Evolutionary conservation across 2,113 vertebrate genomes (phyloP).

Genomic region (Trematomus loennbergii): DNA sequence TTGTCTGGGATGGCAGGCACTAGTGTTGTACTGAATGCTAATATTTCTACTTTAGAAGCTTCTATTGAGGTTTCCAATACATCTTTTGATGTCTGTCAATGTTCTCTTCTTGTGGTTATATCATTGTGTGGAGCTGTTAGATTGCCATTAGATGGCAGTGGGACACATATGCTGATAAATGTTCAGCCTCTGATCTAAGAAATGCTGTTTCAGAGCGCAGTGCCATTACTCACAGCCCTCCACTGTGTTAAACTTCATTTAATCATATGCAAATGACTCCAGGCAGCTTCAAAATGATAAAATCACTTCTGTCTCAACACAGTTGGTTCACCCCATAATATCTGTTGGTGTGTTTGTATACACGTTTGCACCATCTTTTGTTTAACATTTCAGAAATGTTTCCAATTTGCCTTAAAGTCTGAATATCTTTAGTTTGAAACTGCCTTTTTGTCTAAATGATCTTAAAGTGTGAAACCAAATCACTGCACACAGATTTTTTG

Average conservation of each 20-base stretch:
- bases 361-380: not conserved
- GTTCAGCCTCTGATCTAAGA: not conserved
- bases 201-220: not conserved
- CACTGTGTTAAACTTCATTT: not conserved
- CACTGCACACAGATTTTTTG: not conserved
- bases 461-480: too few relatives aligned
- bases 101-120: too few relatives aligned
- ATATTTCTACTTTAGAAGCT: too few relatives aligned
- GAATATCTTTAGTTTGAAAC: not conserved
- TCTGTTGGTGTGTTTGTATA: not conserved
- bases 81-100: too few relatives aligned
- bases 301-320: not conserved
- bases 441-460: not conserved
- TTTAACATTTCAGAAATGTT: not conserved
- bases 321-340: not conserved
- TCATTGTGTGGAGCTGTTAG: too few relatives aligned
- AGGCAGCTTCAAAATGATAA: not conserved
- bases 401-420: not conserved
- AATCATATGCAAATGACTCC: not conserved
- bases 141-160: not conserved
- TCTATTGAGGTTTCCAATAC: too few relatives aligned
- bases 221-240: not conserved
- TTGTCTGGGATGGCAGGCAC: too few relatives aligned
- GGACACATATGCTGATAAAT: not conserved
- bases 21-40: too few relatives aligned